phyloP scores from a whole-genome alignment of 2,113 vertebrate species.

The Tympanuchus pallidicinctus region DNA sequence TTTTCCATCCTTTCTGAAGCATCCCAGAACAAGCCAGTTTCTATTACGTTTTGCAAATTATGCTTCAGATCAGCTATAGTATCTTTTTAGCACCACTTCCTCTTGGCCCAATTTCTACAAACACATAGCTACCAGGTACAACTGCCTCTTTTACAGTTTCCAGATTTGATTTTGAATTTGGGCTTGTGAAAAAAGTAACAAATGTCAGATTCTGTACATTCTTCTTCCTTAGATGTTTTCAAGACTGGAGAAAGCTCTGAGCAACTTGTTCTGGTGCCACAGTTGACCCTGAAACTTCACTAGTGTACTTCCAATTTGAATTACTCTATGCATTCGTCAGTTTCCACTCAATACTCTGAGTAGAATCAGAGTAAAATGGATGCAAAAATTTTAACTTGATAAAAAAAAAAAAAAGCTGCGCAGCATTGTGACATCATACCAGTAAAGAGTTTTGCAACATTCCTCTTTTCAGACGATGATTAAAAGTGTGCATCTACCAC shows the following conservation, averaged over 20 bases:
- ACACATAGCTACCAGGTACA: neutral
- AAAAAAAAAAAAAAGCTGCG: neutral
- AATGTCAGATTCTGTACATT: neutral
- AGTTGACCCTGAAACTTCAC: neutral
- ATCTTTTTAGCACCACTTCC: neutral
- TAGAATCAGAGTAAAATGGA: neutral
- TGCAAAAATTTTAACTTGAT: neutral
- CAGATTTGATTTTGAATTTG: neutral
- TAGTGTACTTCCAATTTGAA: neutral
- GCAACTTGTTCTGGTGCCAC: neutral
- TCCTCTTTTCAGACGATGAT: neutral
- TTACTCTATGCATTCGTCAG: neutral
- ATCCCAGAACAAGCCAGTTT: neutral
- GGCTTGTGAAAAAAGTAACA: neutral
- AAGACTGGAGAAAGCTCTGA: neutral
- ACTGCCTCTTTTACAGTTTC: neutral
- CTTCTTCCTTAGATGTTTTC: neutral
- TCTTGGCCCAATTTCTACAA: neutral
- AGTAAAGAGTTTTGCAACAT: neutral
- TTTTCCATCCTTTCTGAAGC: neutral
- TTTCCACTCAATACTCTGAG: neutral
- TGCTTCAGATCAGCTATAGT: neutral
- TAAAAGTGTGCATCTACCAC: neutral
- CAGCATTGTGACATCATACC: accelerated
- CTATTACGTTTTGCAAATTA: neutral